Evolutionary conservation across 37 sponge, comb jelly and placozoan genomes (phyloP), one percentile per base, ranked within the genome.

Genomic region (Oopsacas minuta): DNA sequence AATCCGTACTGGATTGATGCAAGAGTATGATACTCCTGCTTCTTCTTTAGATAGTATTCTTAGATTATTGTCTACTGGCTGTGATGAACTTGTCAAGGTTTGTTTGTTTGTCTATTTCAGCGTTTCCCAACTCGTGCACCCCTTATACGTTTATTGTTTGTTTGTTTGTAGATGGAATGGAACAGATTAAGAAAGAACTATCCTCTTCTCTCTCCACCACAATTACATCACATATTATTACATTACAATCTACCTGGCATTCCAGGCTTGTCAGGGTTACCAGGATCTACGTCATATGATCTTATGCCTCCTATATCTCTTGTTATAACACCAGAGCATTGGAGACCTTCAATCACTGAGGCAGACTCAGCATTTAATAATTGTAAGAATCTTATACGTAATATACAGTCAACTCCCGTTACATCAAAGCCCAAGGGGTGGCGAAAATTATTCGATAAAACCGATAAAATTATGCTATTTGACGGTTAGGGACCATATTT

Each of bases 221-320:
- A 61, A 34, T 34, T 61, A 5, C 75, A 61, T n/a, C 75, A 61
- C 75, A 61, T 61, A 7, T 34, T 61, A 5, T 34, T 61, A 12
- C 75, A 61, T 34, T 61, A 61, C 75, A 61, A 32, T n/a, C 75
- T 61, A 7, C 75, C 75, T 5, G 75, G 75, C 75, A 61, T 61
- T 61, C 75, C 75, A 20, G 75, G 75, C 17, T 10, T 61, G 1
- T 34, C 75, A 25, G 75, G 75, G 20, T n/a, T 61, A 10, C 75
- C 75, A 32, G 75, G 75, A 12, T 10, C 75, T n/a, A 12, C 75
- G 20, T n/a, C 30, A 61, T 25, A 5, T n/a, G 75, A 61, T 12
- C 28, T 3, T 61, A 3, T 61, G 32, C 75, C 7, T 25, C 75
- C 20, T n/a, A 61, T 61, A 7, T n/a, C 75, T 25, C 22, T 61